Conservation (phyloP, 2,888 invertebrate species). For the Drosophila multiciliata region DNA sequence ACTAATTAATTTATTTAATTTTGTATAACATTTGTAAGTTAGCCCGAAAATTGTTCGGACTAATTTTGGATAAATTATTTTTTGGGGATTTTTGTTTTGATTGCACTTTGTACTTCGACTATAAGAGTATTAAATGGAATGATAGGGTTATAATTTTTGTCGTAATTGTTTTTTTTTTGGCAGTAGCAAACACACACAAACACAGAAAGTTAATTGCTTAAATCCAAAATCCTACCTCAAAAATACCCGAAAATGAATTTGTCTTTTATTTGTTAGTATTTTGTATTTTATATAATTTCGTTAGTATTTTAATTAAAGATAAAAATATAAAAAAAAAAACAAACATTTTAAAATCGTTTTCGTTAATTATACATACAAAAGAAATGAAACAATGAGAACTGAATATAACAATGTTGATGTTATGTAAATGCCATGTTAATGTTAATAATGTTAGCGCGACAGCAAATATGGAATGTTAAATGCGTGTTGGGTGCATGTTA, state of each 20-base stretch:
- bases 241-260: constrained; percentile 85
- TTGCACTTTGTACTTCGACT: constrained; percentile 52
- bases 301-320: constrained; percentile 56
- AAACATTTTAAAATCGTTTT: constrained; percentile 43
- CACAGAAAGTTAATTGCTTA: constrained; percentile 46
- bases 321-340: constrained; percentile 51
- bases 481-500: constrained; percentile 45
- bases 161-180: constrained; percentile 33
- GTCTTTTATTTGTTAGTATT: constrained; percentile 80
- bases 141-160: constrained; percentile 32
- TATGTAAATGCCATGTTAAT: constrained; percentile 31
- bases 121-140: constrained; percentile 30
- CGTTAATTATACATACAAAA: constrained; percentile 25
- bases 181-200: constrained; percentile 36
- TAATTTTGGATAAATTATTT: constrained; percentile 21
- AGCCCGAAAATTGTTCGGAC: constrained; percentile 5
- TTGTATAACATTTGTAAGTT: neutral
- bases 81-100: constrained; percentile 9
- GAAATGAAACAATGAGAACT: constrained; percentile 28
- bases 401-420: constrained; percentile 45
- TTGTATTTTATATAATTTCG: constrained; percentile 45
- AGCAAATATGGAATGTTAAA: constrained; percentile 40
- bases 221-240: constrained; percentile 84
- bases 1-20: neutral
- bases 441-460: constrained; percentile 40